Evolutionary conservation across 2,888 invertebrate species (phyloP), one percentile per base, ranked within the genome.

Genomic region (Pristionchus arcanus): DNA sequence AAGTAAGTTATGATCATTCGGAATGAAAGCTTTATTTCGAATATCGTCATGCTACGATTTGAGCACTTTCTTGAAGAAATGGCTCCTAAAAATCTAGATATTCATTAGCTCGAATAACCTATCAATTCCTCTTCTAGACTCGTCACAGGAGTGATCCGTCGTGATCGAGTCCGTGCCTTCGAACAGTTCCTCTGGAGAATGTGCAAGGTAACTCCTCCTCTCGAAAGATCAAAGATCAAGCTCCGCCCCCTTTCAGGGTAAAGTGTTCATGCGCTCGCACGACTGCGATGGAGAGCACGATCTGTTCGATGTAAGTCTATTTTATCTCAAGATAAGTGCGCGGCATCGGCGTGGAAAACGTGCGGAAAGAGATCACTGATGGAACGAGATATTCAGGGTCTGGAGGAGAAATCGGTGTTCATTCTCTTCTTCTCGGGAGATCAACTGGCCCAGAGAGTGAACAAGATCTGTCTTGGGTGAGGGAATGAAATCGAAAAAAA

Each of bases 101-200:
- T 49, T 49, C 13, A 15, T 42, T 59, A 25, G 59, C 5, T 16
- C 13, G 16, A 71, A 19, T 49, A 83, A 81, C 81, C 4, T 42
- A 68, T 68, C 31, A 31, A 31, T 28, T 11, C 1, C 28, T 34
- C 42, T 49, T 68, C 25, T 28, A 89, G 89, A 66, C 83, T 83
- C 28, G 81, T 89, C 37, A 83, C 89, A 9, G 89, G 89, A 16
- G 89, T 83, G 7, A 98, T 99, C 94, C 96, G 97, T 89, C 97
- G 98, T 89, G 98, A 98, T 96, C 97, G 98, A 91, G 97, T 98
- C 92, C 97, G 98, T 63, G 97, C 98, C 21, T 99, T 99, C 96
- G 98, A 98, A 96, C 97, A 98, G 55, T 98, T 99, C 97, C 96
- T 99, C 93, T 99, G 99, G 98, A 97, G 98, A 93, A 98, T 98